Conservation (phyloP, 2,797 vertebrate species). For the Rhinella marina region DNA sequence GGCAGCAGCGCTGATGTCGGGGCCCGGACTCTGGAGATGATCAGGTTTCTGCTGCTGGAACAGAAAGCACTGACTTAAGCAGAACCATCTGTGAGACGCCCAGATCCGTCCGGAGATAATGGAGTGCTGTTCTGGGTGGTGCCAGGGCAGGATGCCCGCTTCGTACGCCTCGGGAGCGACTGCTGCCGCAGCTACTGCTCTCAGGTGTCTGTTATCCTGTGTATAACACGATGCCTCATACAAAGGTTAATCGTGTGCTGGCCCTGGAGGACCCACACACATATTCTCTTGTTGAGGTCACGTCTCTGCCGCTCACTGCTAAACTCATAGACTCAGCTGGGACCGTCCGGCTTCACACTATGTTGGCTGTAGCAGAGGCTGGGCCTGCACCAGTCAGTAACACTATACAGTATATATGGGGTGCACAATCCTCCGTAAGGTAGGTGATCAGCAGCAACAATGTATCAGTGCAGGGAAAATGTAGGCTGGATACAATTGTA, state of each 20-base stretch:
- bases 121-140: neutral
- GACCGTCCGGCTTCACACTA: neutral
- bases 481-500: no score
- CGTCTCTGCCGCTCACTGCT: neutral
- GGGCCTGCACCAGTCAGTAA: no score
- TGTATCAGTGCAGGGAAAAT: no score
- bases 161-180: neutral
- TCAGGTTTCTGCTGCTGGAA: neutral
- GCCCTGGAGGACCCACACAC: neutral
- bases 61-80: neutral
- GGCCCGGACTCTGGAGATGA: neutral
- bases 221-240: neutral
- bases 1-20: no score
- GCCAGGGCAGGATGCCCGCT: neutral
- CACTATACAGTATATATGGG: no score
- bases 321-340: neutral
- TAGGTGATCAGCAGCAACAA: no score
- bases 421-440: no score
- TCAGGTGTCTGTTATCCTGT: neutral
- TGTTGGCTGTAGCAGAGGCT: neutral
- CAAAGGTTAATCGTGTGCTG: neutral
- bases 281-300: slow-evolving; percentile 13
- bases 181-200: neutral
- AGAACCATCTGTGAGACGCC: neutral
- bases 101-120: neutral